Evolutionary conservation across 2,113 vertebrate genomes (phyloP).

Genomic region (Chascanopsetta lugubris): DNA sequence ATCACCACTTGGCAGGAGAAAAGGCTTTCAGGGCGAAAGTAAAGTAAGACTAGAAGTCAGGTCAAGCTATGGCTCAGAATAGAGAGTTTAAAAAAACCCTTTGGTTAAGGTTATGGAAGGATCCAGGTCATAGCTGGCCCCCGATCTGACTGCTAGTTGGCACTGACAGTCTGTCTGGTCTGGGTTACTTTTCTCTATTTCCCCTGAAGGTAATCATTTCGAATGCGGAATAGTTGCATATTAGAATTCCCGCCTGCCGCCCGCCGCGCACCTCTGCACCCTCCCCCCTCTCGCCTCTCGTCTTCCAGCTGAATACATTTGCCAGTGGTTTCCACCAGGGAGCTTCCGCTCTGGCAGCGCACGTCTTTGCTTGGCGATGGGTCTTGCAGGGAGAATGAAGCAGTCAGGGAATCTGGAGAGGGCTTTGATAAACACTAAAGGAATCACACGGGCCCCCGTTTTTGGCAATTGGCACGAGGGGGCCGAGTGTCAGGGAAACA

Average conservation of each 20-base stretch:
- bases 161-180: slow-evolving; percentile 27
- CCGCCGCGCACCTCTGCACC: slow-evolving; percentile 1
- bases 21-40: background rate
- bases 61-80: background rate
- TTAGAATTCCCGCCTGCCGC: slow-evolving; percentile 35
- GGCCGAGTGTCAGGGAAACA: slow-evolving; percentile 68
- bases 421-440: slow-evolving; percentile 51
- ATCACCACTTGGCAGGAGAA: too few species aligned
- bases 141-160: background rate
- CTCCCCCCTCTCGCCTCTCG: slow-evolving; percentile 10
- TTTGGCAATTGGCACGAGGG: slow-evolving; percentile 50
- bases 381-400: slow-evolving; percentile 60
- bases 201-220: slow-evolving; percentile 38
- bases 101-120: slow-evolving; percentile 15
- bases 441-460: slow-evolving; percentile 57
- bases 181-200: slow-evolving; percentile 23
- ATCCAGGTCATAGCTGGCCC: slow-evolving; percentile 29
- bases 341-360: slow-evolving; percentile 62
- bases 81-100: background rate
- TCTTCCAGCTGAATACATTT: slow-evolving; percentile 53
- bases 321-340: slow-evolving; percentile 66
- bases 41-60: background rate
- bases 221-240: slow-evolving; percentile 30
- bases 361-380: slow-evolving; percentile 53
- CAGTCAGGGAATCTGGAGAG: slow-evolving; percentile 63